These are phyloP conservation scores for Musca vetustissima DNA, from an alignment of 1,140 invertebrate genomes.

Conservation along the genomic window DNA sequence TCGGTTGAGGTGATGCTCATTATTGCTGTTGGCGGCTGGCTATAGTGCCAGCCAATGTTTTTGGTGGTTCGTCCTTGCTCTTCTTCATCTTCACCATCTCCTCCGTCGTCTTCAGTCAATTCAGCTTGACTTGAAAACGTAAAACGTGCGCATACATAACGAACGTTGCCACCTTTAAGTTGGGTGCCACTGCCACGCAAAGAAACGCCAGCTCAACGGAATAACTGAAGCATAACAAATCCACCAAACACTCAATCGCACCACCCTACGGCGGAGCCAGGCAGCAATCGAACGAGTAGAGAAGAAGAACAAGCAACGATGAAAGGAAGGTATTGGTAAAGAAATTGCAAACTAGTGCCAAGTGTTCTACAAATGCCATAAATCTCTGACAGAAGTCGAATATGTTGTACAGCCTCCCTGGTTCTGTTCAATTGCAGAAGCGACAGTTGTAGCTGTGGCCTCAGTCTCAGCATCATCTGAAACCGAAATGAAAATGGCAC, in stretches of 20 bases:
- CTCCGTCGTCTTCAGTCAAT: no score
- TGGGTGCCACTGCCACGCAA: neutral
- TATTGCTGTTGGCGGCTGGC: no score
- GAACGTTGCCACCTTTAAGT: constrained; percentile 8
- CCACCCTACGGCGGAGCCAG: neutral
- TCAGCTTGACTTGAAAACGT: no score
- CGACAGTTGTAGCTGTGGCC: neutral
- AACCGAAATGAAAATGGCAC: neutral
- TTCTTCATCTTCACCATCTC: no score
- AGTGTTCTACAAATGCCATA: constrained; percentile 28
- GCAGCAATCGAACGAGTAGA: neutral
- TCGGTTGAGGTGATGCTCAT: no score
- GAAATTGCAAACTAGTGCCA: constrained; percentile 19
- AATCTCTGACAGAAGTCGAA: constrained; percentile 30
- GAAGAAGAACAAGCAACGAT: neutral
- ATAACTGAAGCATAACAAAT: neutral
- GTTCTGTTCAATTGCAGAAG: neutral
- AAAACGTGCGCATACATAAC: constrained; percentile 21
- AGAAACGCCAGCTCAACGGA: neutral
- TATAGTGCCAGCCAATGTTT: no score
- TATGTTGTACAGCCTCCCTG: constrained; percentile 17
- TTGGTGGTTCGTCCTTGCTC: no score
- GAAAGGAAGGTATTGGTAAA: neutral
- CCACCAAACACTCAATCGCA: neutral
- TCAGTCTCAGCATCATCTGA: neutral